Conservation (phyloP, 2,113 vertebrate species). For the Rhinopomastus cyanomelas region DNA sequence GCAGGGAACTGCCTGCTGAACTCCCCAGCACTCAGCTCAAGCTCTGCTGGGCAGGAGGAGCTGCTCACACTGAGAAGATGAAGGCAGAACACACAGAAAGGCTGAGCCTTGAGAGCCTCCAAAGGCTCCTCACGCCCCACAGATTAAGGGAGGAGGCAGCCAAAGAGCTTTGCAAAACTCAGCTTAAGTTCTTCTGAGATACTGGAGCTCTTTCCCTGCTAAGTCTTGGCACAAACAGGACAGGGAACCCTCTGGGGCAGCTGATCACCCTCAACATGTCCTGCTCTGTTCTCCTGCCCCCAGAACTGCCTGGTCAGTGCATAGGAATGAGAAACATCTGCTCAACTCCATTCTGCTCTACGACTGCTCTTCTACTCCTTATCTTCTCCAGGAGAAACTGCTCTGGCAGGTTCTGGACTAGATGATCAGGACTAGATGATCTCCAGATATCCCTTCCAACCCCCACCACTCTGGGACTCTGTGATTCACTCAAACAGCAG, state of each 20-base stretch:
- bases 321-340: accelerated
- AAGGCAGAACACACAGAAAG: not conserved
- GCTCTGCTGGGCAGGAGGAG: not conserved
- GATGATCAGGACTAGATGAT: too few relatives aligned
- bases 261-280: not conserved
- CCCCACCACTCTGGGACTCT: too few relatives aligned
- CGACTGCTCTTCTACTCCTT: too few relatives aligned
- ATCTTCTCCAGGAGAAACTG: too few relatives aligned
- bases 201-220: not conserved
- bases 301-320: accelerated
- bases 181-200: not conserved
- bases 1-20: not conserved
- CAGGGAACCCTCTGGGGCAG: not conserved
- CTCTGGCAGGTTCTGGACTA: too few relatives aligned
- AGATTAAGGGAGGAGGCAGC: not conserved
- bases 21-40: not conserved
- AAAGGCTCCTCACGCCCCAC: not conserved
- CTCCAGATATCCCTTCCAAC: too few relatives aligned
- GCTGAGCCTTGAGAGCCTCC: not conserved
- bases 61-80: accelerated
- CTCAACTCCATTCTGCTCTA: not conserved
- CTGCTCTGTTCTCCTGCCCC: accelerated
- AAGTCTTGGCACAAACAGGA: not conserved
- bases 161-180: not conserved
- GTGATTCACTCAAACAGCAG: not conserved